phyloP scores from a whole-genome alignment of 2,113 vertebrate species.

The Pseudolaguvia tuberculata region DNA sequence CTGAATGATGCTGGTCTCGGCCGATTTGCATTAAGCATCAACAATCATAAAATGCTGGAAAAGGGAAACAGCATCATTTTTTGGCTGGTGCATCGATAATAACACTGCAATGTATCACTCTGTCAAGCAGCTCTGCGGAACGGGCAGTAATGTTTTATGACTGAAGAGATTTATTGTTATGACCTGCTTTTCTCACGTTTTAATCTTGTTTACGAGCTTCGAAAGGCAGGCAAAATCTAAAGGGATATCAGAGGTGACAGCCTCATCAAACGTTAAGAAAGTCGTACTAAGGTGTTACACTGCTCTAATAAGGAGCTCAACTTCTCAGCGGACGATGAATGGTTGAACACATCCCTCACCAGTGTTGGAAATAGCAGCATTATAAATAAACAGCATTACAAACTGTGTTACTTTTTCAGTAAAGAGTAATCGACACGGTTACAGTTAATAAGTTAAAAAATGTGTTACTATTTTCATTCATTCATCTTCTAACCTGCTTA shows the following conservation, averaged over 20 bases:
- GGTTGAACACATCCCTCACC: neutral
- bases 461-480: no score
- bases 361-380: no score
- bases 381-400: no score
- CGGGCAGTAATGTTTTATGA: constrained; percentile 45
- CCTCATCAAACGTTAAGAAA: constrained; percentile 61
- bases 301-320: constrained; percentile 30
- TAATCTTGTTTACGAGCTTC: constrained; percentile 54
- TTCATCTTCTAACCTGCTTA: no score
- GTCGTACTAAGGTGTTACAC: constrained; percentile 51
- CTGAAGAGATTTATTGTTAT: constrained; percentile 55
- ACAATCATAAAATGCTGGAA: neutral
- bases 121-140: neutral
- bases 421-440: no score
- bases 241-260: constrained; percentile 63
- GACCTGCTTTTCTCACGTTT: constrained; percentile 65
- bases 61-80: constrained; percentile 2
- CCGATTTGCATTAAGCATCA: neutral
- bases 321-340: neutral
- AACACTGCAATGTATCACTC: constrained; percentile 29
- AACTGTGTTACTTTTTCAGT: no score
- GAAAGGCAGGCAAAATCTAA: constrained; percentile 42
- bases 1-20: neutral
- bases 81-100: constrained; percentile 13
- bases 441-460: no score